phyloP scores from a whole-genome alignment of 2,113 vertebrate genomes.

The Corapipo altera region DNA sequence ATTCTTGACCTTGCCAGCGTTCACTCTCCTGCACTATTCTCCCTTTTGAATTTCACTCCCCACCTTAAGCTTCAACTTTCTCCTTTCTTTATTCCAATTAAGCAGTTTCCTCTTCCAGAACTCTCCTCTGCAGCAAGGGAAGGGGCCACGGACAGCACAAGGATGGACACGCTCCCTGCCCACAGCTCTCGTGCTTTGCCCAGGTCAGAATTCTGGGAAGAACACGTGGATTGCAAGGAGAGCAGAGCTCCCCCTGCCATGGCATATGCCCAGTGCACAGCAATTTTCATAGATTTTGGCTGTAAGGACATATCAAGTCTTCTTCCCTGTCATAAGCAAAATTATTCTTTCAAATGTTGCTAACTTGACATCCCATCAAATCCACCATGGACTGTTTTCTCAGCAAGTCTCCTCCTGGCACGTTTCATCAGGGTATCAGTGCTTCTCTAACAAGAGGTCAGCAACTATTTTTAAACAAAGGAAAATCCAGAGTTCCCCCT shows the following conservation, averaged over 20 bases:
- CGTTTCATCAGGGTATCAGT: neutral
- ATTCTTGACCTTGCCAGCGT: neutral
- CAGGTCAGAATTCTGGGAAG: neutral
- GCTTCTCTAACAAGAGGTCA: neutral
- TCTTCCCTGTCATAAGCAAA: neutral
- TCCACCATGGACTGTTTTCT: neutral
- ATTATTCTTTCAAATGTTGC: neutral
- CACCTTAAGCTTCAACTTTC: neutral
- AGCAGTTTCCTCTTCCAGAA: neutral
- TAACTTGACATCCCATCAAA: neutral
- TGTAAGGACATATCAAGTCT: neutral
- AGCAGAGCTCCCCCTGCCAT: neutral
- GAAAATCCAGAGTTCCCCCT: neutral
- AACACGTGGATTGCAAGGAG: neutral
- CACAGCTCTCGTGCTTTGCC: neutral
- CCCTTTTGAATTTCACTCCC: neutral
- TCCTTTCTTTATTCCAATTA: neutral
- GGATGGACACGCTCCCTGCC: neutral
- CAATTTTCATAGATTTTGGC: neutral
- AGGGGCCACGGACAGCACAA: accelerated
- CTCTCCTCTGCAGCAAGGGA: neutral
- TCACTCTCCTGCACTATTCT: neutral
- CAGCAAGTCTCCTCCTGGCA: neutral
- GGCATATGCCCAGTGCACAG: neutral
- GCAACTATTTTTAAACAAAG: neutral